These are phyloP conservation scores for Cryptocephalus moraei DNA, from an alignment of 2,888 invertebrate genomes.

Conservation along the genomic window DNA sequence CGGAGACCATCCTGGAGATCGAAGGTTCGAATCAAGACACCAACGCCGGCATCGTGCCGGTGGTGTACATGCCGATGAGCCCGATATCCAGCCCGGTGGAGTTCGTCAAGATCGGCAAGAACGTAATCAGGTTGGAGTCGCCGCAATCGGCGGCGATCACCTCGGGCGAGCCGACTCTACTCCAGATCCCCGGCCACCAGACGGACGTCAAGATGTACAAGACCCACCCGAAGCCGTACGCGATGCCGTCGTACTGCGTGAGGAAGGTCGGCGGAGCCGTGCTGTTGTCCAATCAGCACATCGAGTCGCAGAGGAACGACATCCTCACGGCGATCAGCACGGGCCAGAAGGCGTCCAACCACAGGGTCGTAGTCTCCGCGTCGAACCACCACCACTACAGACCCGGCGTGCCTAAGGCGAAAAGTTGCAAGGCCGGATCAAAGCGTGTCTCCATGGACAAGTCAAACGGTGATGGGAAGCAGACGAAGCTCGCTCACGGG, in stretches of 20 bases:
- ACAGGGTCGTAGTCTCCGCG: constrained; percentile 19
- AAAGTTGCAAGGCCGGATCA: constrained; percentile 24
- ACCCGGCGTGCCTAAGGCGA: constrained; percentile 28
- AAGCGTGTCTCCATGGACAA: constrained; percentile 28
- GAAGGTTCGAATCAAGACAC: constrained; percentile 19
- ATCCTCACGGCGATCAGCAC: constrained; percentile 29
- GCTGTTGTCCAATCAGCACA: constrained; percentile 39
- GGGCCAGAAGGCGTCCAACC: constrained; percentile 20
- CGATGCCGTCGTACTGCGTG: constrained; percentile 47
- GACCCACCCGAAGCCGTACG: constrained; percentile 49
- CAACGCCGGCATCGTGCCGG: constrained; percentile 21
- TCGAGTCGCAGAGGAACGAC: constrained; percentile 32
- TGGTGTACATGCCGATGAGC: constrained; percentile 32
- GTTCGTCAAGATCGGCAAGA: constrained; percentile 28
- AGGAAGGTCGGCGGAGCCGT: constrained; percentile 48
- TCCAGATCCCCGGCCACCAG: constrained; percentile 27
- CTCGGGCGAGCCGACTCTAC: constrained; percentile 25
- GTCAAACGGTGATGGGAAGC: constrained; percentile 28
- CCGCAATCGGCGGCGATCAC: constrained; percentile 23
- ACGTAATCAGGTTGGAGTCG: constrained; percentile 25
- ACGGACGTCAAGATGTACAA: constrained; percentile 36
- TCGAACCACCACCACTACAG: constrained; percentile 19
- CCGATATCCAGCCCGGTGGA: constrained; percentile 29
- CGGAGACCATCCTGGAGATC: constrained; percentile 12
- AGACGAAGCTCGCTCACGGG: constrained; percentile 15